Evolutionary conservation across 2,797 vertebrate genomes (phyloP).

Genomic region (Anabacerthia variegaticeps): DNA sequence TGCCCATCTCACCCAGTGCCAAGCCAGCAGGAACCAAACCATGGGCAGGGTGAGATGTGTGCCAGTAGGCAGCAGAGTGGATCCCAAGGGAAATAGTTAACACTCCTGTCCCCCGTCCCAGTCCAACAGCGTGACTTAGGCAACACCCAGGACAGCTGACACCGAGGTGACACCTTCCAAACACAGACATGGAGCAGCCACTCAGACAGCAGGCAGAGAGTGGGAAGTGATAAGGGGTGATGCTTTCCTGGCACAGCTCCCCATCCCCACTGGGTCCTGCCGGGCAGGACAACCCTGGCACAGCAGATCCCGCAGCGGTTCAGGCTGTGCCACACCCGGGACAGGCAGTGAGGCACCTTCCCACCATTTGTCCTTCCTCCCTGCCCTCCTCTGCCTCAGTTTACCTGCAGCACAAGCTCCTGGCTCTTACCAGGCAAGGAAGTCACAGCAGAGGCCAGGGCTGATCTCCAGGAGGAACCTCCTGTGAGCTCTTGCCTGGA

Average conservation of each 20-base stretch:
- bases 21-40: neutral
- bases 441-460: neutral
- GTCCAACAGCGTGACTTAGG: neutral
- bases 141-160: neutral
- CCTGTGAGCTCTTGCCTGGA: accelerated
- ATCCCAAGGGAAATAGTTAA: neutral
- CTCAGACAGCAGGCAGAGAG: neutral
- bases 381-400: neutral
- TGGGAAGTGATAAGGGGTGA: neutral
- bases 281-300: neutral
- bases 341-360: neutral
- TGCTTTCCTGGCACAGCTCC: neutral
- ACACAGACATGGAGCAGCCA: neutral
- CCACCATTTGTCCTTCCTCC: neutral
- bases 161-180: neutral
- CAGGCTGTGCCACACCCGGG: neutral
- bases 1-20: neutral
- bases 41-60: accelerated
- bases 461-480: neutral
- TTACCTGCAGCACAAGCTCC: neutral
- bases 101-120: neutral
- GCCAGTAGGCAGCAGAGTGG: neutral
- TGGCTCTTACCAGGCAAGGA: neutral
- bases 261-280: accelerated
- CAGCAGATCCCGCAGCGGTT: neutral